These are phyloP conservation scores for silkworm (Bombyx mori) DNA, from an alignment of 1,140 invertebrate species.

Conservation along the genomic window ASM3026992v2 NC_085124.1:12253001-12253500, in stretches of 20 bases:
- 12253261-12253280: slow-evolving; percentile 78
- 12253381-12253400: slow-evolving; percentile 75
- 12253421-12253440: slow-evolving; percentile 79
- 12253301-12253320: slow-evolving; percentile 81
- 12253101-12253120: slow-evolving; percentile 76
- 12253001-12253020: slow-evolving; percentile 77
- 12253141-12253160: slow-evolving; percentile 79
- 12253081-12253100: slow-evolving; percentile 79
- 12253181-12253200: slow-evolving; percentile 75
- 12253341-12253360: slow-evolving; percentile 74
- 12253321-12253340: slow-evolving; percentile 73
- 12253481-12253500: slow-evolving; percentile 62
- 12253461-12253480: slow-evolving; percentile 72
- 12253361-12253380: slow-evolving; percentile 79
- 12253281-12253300: slow-evolving; percentile 76
- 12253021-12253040: slow-evolving; percentile 80
- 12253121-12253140: slow-evolving; percentile 79
- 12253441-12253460: slow-evolving; percentile 71
- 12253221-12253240: slow-evolving; percentile 77
- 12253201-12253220: slow-evolving; percentile 77
- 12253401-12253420: slow-evolving; percentile 74
- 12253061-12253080: slow-evolving; percentile 81
- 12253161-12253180: slow-evolving; percentile 78
- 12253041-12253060: slow-evolving; percentile 74
- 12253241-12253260: slow-evolving; percentile 76